Conservation (phyloP, 2,888 invertebrate species). For the Drepanosiphum platanoidis region DNA sequence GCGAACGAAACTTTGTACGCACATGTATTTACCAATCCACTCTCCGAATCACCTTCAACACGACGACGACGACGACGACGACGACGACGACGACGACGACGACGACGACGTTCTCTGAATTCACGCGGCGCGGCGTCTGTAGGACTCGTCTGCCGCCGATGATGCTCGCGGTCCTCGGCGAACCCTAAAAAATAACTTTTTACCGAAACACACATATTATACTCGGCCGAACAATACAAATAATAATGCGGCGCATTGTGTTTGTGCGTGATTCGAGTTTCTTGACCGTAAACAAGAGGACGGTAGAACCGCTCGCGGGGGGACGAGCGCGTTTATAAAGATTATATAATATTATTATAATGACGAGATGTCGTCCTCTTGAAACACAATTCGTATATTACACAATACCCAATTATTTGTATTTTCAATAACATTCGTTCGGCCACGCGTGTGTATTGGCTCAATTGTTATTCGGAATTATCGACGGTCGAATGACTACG, state of each 20-base stretch:
- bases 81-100: too few relatives aligned
- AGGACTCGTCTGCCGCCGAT: too few relatives aligned
- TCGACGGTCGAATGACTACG: too few relatives aligned
- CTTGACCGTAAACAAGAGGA: background rate
- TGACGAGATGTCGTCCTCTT: background rate
- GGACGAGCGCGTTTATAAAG: background rate
- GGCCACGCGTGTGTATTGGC: too few relatives aligned
- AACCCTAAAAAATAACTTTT: background rate
- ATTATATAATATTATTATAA: background rate
- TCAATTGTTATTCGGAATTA: too few relatives aligned
- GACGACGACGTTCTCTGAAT: background rate
- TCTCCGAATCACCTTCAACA: constrained; percentile 8
- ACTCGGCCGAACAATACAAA: background rate
- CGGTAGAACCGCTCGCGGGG: background rate
- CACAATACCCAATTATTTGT: background rate
- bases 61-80: too few relatives aligned
- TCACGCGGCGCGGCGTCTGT: background rate
- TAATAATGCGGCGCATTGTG: background rate
- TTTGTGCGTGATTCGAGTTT: background rate
- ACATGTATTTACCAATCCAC: constrained; percentile 5
- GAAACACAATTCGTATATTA: background rate
- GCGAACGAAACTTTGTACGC: background rate
- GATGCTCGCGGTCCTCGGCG: too few relatives aligned
- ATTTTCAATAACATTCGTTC: too few relatives aligned
- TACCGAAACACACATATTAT: background rate